These are phyloP conservation scores for Antitype chi DNA, from an alignment of 2,888 invertebrate genomes.

Conservation along the genomic window DNA sequence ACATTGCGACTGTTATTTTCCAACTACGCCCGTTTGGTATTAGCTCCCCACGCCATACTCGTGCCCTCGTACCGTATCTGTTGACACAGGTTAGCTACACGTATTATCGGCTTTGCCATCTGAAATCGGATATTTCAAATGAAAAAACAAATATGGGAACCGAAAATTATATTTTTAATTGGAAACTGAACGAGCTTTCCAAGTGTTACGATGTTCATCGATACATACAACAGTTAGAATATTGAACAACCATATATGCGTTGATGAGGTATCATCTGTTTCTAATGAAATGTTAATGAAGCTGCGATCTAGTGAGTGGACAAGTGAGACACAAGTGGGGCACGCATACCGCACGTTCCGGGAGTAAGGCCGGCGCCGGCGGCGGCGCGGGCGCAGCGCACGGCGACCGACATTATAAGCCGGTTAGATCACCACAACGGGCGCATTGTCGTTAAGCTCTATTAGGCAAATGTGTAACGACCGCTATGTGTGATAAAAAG, in stretches of 20 bases:
- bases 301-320: constrained; percentile 62
- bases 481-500: constrained; percentile 41
- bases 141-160: constrained; percentile 37
- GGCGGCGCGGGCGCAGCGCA: constrained; percentile 47
- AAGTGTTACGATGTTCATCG: constrained; percentile 5
- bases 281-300: constrained; percentile 65
- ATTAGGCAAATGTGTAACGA: constrained; percentile 50
- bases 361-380: constrained; percentile 51
- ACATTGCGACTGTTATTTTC: constrained; percentile 73
- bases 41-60: constrained; percentile 46
- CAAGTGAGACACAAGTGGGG: constrained; percentile 67
- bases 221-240: constrained; percentile 13
- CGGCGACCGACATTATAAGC: constrained; percentile 66
- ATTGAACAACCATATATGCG: constrained; percentile 7
- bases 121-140: constrained; percentile 45
- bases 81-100: constrained; percentile 62
- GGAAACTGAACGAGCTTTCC: constrained; percentile 27
- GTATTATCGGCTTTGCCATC: constrained; percentile 60
- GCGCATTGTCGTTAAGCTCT: constrained; percentile 58
- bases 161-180: constrained; percentile 51
- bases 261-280: constrained; percentile 50
- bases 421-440: constrained; percentile 67
- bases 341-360: constrained; percentile 70
- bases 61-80: constrained; percentile 52
- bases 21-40: constrained; percentile 64